Evolutionary conservation across 2,113 vertebrate species (phyloP).

Genomic region (Scartelaos histophorus): DNA sequence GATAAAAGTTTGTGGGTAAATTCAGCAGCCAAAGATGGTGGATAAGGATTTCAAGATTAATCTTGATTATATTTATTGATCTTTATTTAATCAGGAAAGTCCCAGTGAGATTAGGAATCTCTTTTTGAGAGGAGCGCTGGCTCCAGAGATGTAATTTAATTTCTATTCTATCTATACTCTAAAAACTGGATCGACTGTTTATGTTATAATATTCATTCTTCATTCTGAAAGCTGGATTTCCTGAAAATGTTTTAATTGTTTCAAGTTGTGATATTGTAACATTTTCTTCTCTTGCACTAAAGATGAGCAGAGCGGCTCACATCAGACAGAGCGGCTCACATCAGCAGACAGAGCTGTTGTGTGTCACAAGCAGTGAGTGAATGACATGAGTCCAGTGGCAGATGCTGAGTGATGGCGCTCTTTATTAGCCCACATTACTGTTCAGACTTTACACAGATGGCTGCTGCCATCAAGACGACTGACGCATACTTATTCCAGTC

Average conservation of each 20-base stretch:
- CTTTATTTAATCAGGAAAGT: too few relatives aligned
- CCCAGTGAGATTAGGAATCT: too few relatives aligned
- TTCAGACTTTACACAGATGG: constrained; percentile 29
- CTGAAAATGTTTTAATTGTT: too few relatives aligned
- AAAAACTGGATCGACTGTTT: too few relatives aligned
- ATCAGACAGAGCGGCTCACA: neutral
- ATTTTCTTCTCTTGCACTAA: neutral
- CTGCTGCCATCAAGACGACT: neutral
- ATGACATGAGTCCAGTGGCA: constrained; percentile 5
- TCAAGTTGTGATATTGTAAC: too few relatives aligned
- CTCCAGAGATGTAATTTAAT: too few relatives aligned
- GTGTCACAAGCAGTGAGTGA: neutral
- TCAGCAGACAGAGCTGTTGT: neutral
- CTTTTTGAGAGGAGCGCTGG: too few relatives aligned
- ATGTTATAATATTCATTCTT: too few relatives aligned
- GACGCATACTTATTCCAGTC: constrained; percentile 2
- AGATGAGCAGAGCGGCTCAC: neutral
- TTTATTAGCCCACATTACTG: constrained; percentile 14
- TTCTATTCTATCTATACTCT: too few relatives aligned
- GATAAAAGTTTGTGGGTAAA: neutral
- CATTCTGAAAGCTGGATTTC: too few relatives aligned
- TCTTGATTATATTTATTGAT: too few relatives aligned
- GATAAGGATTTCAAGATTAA: too few relatives aligned
- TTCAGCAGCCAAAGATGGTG: neutral
- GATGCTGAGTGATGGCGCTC: constrained; percentile 2